Base-by-base conservation (phyloP, 2,888 invertebrate genomes). In the Thelaira solivaga region DNA sequence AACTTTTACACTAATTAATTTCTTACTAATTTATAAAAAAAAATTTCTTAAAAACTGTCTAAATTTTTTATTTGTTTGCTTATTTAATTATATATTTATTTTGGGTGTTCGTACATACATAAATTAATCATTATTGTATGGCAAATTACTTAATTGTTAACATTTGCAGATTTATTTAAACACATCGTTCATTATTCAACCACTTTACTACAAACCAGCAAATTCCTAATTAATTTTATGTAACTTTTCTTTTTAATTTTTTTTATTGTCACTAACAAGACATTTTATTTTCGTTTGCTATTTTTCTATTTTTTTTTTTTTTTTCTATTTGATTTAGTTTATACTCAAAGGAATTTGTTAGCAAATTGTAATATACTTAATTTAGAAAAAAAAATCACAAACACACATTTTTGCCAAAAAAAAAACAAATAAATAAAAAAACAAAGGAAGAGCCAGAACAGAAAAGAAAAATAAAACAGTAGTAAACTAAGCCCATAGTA, bases 321-420 rank as follows among this genome's bases (percentile, higher is more conserved):
- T 36, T 36, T n/a, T n/a, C 24, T 20, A 55, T 61, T 62, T 61
- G 39, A 62, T 67, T 67, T 55, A 72, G 41, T 61, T 61, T 62
- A 72, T 67, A 53, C 67, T 47, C 76, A 31, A 67, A 55, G 72
- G 76, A 76, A 72, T 76, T 72, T 61, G 41, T 67, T 55, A 55
- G 51, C 51, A 67, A 55, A 75, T 61, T 75, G 64, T 61, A 43
- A 67, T 51, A 31, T 51, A 65, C 31, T 53, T 64, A 20, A 68
- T 47, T 22, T 29, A 31, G n/a, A 47, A 36, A 34, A 53, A 29
- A 29, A 41, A 47, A 16, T 0, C 24, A 16, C 7, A 49, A 36
- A 26, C 7, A 26, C 16, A 10, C 43, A 43, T 41, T 41, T 41
- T 18, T 4, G 10, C 2, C n/a, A n/a, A n/a, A n/a, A n/a, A n/a